Base-by-base conservation (phyloP, 2,888 invertebrate species). In the Chalcis sispes region DNA sequence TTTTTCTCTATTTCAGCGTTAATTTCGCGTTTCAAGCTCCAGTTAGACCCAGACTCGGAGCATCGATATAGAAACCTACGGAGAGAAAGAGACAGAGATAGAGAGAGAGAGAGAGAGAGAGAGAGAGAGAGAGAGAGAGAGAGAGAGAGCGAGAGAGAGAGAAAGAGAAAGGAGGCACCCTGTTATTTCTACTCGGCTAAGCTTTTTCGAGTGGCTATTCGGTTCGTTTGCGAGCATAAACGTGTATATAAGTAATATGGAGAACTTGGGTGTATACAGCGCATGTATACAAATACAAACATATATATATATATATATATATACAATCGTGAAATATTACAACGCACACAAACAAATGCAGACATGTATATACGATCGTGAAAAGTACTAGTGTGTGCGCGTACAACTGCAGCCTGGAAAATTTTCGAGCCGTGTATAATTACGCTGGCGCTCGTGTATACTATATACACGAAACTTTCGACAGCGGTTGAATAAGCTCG, bases 161-260 rank as follows among this genome's bases (percentile, higher is more conserved):
- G n/a, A n/a, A n/a, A n/a, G n/a, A n/a, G n/a, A n/a, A n/a, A n/a
- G n/a, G 42, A 3, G 29, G 29, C 46, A 8, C 50, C 40, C 50
- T 25, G 52, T 70, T 71, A 71, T 40, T 71, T 52, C 70, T 2
- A 40, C 20, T 36, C 40, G 56, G 67, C 59, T 61, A 61, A 61
- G 70, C 70, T 61, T 52, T 65, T 65, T 72, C 72, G 62, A 65
- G 64, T 58, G 58, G 71, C 62, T 54, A 59, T 70, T 70, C 59
- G 32, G 50, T 62, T 54, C 42, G 71, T 62, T 50, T 46, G 65
- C 58, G 72, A 50, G 62, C 42, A 20, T 2, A 64, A 59, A n/a
- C n/a, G n/a, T n/a, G n/a, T n/a, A n/a, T n/a, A n/a, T n/a, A n/a
- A n/a, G n/a, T n/a, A n/a, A n/a, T n/a, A n/a, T n/a, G n/a, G n/a